Percentiles rank a stretch among this genome's conserved stretches.
Evolutionary conservation across 2,888 invertebrate genomes (phyloP).

Genomic region (Busseola fusca): DNA sequence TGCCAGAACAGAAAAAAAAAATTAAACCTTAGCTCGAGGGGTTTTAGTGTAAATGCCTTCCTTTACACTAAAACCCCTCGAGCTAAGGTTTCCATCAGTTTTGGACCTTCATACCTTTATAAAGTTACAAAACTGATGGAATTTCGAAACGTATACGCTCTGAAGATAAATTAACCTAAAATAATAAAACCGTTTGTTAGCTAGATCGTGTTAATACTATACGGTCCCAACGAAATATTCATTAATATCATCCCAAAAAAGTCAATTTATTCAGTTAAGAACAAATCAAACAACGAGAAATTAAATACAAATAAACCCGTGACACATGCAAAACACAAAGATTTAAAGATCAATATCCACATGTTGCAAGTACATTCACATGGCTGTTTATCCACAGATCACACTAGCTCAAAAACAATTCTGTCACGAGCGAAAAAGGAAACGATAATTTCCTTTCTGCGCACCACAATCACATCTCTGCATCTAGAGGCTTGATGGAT

Average conservation of each 20-base stretch:
- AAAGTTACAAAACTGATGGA: constrained; percentile 25
- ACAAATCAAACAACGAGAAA: neutral
- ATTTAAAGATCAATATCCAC: constrained; percentile 24
- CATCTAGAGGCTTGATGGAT: constrained; percentile 51
- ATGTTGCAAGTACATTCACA: constrained; percentile 12
- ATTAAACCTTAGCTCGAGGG: neutral
- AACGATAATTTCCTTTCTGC: constrained; percentile 51
- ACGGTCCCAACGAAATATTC: neutral
- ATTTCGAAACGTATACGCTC: constrained; percentile 11
- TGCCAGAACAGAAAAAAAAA: constrained; percentile 5
- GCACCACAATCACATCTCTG: constrained; percentile 46
- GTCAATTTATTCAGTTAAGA: neutral
- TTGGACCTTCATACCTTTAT: no score
- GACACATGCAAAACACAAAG: constrained; percentile 16
- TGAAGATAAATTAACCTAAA: constrained; percentile 19
- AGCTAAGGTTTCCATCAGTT: no score
- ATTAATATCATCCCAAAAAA: neutral
- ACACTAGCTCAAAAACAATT: constrained; percentile 34
- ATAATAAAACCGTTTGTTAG: constrained; percentile 14
- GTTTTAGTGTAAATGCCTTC: constrained; percentile 17
- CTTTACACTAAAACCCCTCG: no score
- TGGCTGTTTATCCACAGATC: constrained; percentile 28
- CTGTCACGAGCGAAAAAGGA: constrained; percentile 46
- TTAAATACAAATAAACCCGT: constrained; percentile 11
- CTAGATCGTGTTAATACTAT: neutral